These are phyloP conservation scores for Epinephelus moara DNA, from an alignment of 2,113 vertebrate genomes.

Conservation along the genomic window DNA sequence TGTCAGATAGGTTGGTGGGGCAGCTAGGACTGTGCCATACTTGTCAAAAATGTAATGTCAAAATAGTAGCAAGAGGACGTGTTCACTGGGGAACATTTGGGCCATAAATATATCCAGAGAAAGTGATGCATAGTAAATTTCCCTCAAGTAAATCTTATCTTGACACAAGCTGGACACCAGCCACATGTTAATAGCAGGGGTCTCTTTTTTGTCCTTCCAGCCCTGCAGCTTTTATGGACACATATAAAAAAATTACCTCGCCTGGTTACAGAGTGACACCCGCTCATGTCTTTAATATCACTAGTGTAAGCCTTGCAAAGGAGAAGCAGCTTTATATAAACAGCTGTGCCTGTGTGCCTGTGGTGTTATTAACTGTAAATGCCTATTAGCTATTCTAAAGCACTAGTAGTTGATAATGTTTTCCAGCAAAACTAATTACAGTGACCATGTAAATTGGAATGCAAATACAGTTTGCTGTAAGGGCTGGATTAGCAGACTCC, in stretches of 20 bases:
- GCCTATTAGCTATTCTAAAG: constrained; percentile 12
- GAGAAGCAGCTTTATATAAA: background rate
- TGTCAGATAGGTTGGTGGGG: constrained; percentile 26
- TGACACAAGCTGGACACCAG: constrained; percentile 28
- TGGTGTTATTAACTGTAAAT: constrained; percentile 20
- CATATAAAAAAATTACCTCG: background rate
- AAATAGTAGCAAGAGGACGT: constrained; percentile 15
- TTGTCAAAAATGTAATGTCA: constrained; percentile 37
- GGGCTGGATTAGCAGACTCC: background rate
- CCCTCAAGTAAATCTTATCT: constrained; percentile 12
- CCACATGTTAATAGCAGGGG: background rate
- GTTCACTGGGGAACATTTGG: constrained; percentile 2
- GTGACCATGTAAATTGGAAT: constrained; percentile 1
- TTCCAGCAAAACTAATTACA: constrained; percentile 12
- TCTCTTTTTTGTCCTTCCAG: constrained; percentile 30
- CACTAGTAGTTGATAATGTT: background rate
- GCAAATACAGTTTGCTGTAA: constrained; percentile 7
- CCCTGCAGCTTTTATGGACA: constrained; percentile 2
- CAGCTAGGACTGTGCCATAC: constrained; percentile 12
- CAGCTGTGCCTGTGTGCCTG: background rate
- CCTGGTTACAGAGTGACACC: constrained; percentile 13
- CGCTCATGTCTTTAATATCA: background rate
- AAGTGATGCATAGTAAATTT: constrained; percentile 30
- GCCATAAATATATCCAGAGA: constrained; percentile 40
- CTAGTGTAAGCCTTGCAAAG: background rate